phyloP scores from a whole-genome alignment of 2,888 invertebrate genomes.

The Clusia tigrina region DNA sequence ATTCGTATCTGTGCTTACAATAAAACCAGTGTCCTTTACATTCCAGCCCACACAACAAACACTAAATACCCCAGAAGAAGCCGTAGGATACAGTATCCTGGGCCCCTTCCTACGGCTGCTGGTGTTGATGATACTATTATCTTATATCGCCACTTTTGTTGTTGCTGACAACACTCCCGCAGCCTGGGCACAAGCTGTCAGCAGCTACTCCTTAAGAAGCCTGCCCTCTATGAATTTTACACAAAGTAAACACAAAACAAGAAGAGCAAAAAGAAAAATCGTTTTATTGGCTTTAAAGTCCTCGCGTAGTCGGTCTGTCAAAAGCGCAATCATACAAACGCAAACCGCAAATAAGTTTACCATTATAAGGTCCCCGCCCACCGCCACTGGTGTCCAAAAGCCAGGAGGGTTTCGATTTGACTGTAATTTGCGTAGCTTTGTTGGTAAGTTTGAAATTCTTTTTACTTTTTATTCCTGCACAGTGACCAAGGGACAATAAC shows the following conservation, averaged over 20 bases:
- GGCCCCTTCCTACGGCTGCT: slow-evolving; percentile 17
- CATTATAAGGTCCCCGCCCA: too few species aligned
- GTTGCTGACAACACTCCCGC: slow-evolving; percentile 26
- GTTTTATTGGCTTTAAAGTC: slow-evolving; percentile 62
- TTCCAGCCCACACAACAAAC: slow-evolving; percentile 30
- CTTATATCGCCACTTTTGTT: slow-evolving; percentile 48
- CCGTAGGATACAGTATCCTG: slow-evolving; percentile 30
- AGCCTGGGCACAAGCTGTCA: slow-evolving; percentile 39
- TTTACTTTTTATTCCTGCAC: slow-evolving; percentile 23
- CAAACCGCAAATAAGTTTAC: slow-evolving; percentile 51
- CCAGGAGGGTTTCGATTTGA: not conserved
- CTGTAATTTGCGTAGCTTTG: slow-evolving; percentile 50
- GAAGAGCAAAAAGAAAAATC: slow-evolving; percentile 54
- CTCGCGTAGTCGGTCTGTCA: slow-evolving; percentile 38
- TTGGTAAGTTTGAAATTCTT: slow-evolving; percentile 6
- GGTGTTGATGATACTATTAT: slow-evolving; percentile 63
- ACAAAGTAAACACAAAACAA: slow-evolving; percentile 37
- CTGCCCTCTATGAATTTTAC: slow-evolving; percentile 48
- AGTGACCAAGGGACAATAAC: too few species aligned
- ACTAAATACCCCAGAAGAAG: slow-evolving; percentile 38
- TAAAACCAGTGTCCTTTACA: slow-evolving; percentile 36
- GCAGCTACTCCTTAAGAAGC: slow-evolving; percentile 30
- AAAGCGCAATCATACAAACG: not conserved
- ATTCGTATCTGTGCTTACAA: slow-evolving; percentile 31
- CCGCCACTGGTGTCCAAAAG: slow-evolving; percentile 31